Conservation (phyloP, 2,113 vertebrate species). For the Ctenomys sociabilis region DNA sequence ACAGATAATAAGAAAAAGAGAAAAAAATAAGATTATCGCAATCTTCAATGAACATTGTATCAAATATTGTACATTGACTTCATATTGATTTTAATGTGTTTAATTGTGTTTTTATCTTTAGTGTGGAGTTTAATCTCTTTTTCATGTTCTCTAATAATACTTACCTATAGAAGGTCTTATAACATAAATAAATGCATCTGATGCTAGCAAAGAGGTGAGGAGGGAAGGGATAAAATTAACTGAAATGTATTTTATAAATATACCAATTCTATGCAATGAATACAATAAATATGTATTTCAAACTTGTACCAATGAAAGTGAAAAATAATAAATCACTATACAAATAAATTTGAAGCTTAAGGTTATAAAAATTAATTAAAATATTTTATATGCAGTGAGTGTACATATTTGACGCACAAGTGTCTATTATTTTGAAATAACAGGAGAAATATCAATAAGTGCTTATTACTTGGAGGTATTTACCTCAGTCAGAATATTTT, state of each 20-base stretch:
- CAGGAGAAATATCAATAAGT: constrained; percentile 18
- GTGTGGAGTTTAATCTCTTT: background rate
- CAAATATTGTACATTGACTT: background rate
- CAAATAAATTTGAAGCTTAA: constrained; percentile 1
- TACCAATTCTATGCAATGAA: background rate
- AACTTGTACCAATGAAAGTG: background rate
- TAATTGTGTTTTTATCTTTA: background rate
- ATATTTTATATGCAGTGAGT: constrained; percentile 17
- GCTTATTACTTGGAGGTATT: constrained; percentile 10
- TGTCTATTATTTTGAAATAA: background rate
- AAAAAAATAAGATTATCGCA: background rate
- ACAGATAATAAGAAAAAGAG: background rate
- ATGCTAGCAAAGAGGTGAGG: background rate
- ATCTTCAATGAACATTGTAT: background rate
- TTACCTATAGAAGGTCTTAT: background rate
- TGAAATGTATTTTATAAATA: background rate
- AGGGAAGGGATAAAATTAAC: background rate
- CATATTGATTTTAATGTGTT: background rate
- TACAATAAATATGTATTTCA: background rate
- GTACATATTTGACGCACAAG: constrained; percentile 37
- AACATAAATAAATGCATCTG: background rate
- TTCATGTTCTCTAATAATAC: background rate
- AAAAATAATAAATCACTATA: background rate
- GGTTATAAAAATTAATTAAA: constrained; percentile 49
- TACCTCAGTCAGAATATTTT: background rate